Conservation (phyloP, 1,140 invertebrate genomes). For the Drosophila ananassae region DNA sequence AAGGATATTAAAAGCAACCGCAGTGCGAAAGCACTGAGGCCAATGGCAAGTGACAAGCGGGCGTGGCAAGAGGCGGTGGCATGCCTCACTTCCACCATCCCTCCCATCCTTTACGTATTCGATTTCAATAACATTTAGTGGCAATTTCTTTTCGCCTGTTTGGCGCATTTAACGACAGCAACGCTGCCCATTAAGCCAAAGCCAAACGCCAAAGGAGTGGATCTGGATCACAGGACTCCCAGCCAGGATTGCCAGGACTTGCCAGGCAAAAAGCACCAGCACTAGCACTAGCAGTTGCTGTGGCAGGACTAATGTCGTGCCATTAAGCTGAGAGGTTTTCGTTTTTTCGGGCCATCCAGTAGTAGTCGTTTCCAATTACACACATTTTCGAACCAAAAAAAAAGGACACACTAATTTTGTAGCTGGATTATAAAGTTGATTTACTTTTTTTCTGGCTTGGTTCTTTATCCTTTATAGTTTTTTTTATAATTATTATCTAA, state of each 20-base stretch:
- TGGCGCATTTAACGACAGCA: slow-evolving; percentile 67
- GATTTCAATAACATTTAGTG: slow-evolving; percentile 79
- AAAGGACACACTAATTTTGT: slow-evolving; percentile 1
- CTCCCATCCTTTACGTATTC: slow-evolving; percentile 47
- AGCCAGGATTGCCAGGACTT: slow-evolving; percentile 2
- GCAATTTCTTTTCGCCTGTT: slow-evolving; percentile 64
- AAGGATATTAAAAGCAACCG: slow-evolving; percentile 51
- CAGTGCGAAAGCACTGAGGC: slow-evolving; percentile 13
- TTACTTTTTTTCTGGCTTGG: not conserved
- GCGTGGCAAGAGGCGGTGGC: not conserved
- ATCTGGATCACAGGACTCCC: slow-evolving; percentile 1
- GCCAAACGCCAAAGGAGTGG: slow-evolving; percentile 16
- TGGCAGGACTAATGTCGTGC: slow-evolving; percentile 56
- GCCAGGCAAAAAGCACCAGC: not conserved
- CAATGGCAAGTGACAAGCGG: slow-evolving; percentile 38
- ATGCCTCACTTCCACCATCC: not conserved
- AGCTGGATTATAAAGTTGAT: not conserved
- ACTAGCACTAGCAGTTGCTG: slow-evolving; percentile 8
- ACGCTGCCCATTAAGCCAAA: slow-evolving; percentile 47
- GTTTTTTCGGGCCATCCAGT: not conserved
- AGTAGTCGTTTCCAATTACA: slow-evolving; percentile 53
- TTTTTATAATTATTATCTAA: too few relatives aligned
- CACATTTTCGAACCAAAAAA: slow-evolving; percentile 2
- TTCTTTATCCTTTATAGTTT: too few relatives aligned
- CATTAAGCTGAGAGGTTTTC: slow-evolving; percentile 47